These are phyloP conservation scores for Acanthurus leucopareius DNA, from an alignment of 2,797 vertebrate genomes.

Conservation along the genomic window DNA sequence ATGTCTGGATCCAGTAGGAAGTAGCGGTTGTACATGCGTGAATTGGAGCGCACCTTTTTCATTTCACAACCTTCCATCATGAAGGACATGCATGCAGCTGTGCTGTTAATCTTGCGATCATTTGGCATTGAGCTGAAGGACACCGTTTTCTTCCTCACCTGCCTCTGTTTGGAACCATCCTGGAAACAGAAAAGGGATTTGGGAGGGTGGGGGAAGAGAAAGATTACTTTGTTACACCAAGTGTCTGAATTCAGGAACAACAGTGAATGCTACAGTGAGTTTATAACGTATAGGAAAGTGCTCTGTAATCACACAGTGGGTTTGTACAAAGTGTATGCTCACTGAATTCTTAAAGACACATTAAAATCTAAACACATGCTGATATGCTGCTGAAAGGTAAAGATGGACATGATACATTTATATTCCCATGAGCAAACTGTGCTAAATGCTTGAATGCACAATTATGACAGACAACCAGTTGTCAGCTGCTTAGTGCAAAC, in stretches of 20 bases:
- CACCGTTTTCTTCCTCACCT: constrained; percentile 92
- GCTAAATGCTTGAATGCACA: neutral
- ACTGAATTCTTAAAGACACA: constrained; percentile 9
- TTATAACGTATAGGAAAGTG: constrained; percentile 4
- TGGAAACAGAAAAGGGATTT: constrained; percentile 69
- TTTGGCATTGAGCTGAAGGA: constrained; percentile 95
- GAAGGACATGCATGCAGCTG: constrained; percentile 94
- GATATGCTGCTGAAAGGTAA: constrained; percentile 21
- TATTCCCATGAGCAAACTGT: neutral
- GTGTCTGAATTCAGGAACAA: constrained; percentile 19
- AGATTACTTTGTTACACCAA: constrained; percentile 44
- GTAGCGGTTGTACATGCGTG: constrained; percentile 95
- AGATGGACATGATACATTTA: constrained; percentile 5
- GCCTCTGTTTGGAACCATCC: constrained; percentile 91
- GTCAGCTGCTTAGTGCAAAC: constrained; percentile 15
- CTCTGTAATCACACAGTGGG: constrained; percentile 9
- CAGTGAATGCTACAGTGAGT: neutral
- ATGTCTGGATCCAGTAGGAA: constrained; percentile 93
- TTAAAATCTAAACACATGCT: constrained; percentile 31
- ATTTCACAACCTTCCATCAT: constrained; percentile 97
- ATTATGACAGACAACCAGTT: constrained; percentile 24
- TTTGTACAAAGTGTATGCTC: constrained; percentile 17
- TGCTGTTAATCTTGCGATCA: constrained; percentile 94
- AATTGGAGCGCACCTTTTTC: constrained; percentile 96
- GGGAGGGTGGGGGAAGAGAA: constrained; percentile 29